These are phyloP conservation scores for Phlogophora meticulosa DNA, from an alignment of 2,888 invertebrate species.

Conservation along the genomic window DNA sequence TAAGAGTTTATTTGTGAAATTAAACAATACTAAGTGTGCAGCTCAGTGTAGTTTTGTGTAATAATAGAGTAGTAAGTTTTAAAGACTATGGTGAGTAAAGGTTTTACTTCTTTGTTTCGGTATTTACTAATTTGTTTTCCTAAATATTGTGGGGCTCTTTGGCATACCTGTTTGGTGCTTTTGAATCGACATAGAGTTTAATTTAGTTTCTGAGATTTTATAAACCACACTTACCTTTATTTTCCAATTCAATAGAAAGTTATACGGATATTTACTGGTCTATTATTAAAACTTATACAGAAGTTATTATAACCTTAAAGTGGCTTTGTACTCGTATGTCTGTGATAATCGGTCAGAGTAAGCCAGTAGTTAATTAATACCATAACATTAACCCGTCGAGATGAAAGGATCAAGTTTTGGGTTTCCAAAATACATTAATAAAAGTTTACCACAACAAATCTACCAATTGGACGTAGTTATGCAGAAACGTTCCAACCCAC, in stretches of 20 bases:
- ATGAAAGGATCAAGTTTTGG: no score
- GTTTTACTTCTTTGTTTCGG: not conserved
- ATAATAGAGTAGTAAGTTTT: slow-evolving; percentile 19
- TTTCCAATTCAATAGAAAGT: not conserved
- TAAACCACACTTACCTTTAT: no score
- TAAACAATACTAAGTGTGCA: slow-evolving; percentile 26
- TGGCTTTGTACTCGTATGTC: not conserved
- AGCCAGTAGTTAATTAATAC: not conserved
- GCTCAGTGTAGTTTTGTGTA: slow-evolving; percentile 11
- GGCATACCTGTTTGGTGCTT: not conserved
- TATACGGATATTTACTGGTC: not conserved
- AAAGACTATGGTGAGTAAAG: slow-evolving; percentile 48
- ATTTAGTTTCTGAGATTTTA: not conserved
- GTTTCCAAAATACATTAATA: no score
- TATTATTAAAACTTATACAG: accelerated
- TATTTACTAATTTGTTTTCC: not conserved
- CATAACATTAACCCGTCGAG: not conserved
- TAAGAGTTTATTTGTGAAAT: slow-evolving; percentile 5
- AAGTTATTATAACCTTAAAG: slow-evolving; percentile 32
- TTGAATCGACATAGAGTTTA: not conserved
- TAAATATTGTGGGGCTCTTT: not conserved
- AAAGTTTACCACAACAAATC: no score
- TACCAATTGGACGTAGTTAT: no score
- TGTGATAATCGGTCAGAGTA: not conserved
- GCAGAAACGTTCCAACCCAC: no score